Evolutionary conservation across 2,113 vertebrate genomes (phyloP).

Genomic region (Polypterus senegalus): DNA sequence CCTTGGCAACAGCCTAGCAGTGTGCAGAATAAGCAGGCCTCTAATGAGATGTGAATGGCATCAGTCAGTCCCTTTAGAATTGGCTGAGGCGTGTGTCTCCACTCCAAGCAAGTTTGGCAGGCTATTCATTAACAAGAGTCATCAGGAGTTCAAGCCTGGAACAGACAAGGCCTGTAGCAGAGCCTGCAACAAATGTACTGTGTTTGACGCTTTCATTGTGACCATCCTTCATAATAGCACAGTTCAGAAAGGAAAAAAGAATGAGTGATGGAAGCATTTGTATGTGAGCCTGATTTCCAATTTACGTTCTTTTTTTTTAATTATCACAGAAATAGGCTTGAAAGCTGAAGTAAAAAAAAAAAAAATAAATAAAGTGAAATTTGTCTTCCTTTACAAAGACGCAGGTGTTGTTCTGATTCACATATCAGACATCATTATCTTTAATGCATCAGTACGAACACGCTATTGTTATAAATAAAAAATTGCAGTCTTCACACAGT

Average conservation of each 20-base stretch:
- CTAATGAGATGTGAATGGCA: conserved; percentile 70
- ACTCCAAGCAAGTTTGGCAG: conserved; percentile 51
- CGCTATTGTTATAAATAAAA: no score
- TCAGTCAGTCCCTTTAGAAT: conserved; percentile 58
- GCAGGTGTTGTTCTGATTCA: no score
- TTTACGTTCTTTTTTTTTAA: not conserved
- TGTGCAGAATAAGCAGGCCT: conserved; percentile 54
- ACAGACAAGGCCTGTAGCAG: conserved; percentile 20
- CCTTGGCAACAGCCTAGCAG: conserved; percentile 58
- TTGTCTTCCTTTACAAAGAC: no score
- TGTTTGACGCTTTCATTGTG: not conserved
- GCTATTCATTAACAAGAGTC: conserved; percentile 62
- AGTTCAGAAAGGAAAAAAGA: not conserved
- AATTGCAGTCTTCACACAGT: no score
- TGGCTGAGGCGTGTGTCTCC: conserved; percentile 44
- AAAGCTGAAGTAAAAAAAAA: no score
- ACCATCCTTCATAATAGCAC: not conserved
- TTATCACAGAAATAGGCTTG: not conserved
- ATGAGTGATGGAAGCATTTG: not conserved
- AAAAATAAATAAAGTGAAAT: no score
- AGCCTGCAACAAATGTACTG: conserved; percentile 25
- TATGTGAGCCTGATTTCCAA: not conserved
- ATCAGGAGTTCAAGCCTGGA: conserved; percentile 44
- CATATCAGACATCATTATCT: no score
- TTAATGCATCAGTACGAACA: no score